Conservation (phyloP, 2,113 vertebrate genomes). For the Elephas maximus region DNA sequence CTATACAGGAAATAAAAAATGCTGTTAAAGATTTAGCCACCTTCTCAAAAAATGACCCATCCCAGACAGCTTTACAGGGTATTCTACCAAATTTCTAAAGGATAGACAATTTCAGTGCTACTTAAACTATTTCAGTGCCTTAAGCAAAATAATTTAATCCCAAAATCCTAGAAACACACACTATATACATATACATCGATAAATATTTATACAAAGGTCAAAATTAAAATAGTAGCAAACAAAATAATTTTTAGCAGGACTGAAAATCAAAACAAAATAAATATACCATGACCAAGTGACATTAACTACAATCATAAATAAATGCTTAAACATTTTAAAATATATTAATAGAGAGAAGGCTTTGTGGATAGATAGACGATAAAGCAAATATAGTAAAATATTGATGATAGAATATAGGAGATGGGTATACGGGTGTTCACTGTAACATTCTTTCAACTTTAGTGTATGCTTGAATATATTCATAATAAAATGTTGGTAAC, state of each 20-base stretch:
- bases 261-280: slow-evolving; percentile 15
- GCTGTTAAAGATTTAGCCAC: background rate
- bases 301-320: background rate
- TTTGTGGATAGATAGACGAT: background rate
- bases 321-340: background rate
- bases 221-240: slow-evolving; percentile 56
- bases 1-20: slow-evolving; percentile 41
- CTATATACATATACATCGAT: background rate
- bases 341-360: background rate
- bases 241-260: background rate
- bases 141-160: slow-evolving; percentile 14
- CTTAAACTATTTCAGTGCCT: background rate
- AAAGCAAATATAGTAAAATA: background rate
- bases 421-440: background rate
- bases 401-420: background rate
- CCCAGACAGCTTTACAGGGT: background rate
- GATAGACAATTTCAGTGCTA: background rate
- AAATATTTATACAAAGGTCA: background rate
- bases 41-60: background rate
- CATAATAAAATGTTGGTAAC: slow-evolving; percentile 58
- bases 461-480: slow-evolving; percentile 35
- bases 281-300: background rate
- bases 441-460: background rate
- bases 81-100: slow-evolving; percentile 23
- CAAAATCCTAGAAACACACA: background rate